These are phyloP conservation scores for Botia almorhae DNA, from an alignment of 2,797 vertebrate species.

Conservation along the genomic window DNA sequence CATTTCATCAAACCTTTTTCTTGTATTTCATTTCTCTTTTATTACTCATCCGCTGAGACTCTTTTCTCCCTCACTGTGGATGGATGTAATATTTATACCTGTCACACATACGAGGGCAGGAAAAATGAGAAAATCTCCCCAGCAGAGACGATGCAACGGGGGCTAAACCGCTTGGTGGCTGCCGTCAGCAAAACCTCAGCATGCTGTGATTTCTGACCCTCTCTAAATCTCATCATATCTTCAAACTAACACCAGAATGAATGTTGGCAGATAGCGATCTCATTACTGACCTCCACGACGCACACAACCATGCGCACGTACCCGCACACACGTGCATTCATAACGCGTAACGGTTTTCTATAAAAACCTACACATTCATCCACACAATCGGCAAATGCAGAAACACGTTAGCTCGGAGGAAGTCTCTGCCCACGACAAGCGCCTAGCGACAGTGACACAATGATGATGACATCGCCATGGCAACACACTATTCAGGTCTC, in stretches of 20 bases:
- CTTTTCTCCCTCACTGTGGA: conserved; percentile 42
- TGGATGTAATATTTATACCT: conserved; percentile 67
- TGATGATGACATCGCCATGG: conserved; percentile 57
- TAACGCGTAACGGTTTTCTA: conserved; percentile 47
- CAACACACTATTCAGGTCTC: conserved; percentile 42
- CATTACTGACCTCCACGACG: conserved; percentile 59
- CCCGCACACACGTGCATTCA: conserved; percentile 16
- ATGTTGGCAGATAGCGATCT: conserved; percentile 58
- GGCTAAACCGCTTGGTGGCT: conserved; percentile 12
- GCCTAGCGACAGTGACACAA: conserved; percentile 46
- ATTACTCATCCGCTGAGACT: conserved; percentile 64
- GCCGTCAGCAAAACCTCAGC: conserved; percentile 25
- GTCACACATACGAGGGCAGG: conserved; percentile 47
- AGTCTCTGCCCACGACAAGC: conserved; percentile 40
- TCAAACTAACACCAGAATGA: conserved; percentile 52
- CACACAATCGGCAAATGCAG: conserved; percentile 28
- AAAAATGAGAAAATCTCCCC: conserved; percentile 48
- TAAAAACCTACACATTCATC: conserved; percentile 25
- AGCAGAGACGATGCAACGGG: conserved; percentile 5
- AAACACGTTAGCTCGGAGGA: conserved; percentile 52
- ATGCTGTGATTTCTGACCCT: conserved; percentile 48
- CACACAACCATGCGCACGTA: conserved; percentile 6
- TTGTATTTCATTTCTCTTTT: conserved; percentile 67
- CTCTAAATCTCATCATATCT: conserved; percentile 50
- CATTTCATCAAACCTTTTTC: conserved; percentile 64